Evolutionary conservation across 2,888 invertebrate species (phyloP).

Genomic region (Tanytarsus gracilentus): DNA sequence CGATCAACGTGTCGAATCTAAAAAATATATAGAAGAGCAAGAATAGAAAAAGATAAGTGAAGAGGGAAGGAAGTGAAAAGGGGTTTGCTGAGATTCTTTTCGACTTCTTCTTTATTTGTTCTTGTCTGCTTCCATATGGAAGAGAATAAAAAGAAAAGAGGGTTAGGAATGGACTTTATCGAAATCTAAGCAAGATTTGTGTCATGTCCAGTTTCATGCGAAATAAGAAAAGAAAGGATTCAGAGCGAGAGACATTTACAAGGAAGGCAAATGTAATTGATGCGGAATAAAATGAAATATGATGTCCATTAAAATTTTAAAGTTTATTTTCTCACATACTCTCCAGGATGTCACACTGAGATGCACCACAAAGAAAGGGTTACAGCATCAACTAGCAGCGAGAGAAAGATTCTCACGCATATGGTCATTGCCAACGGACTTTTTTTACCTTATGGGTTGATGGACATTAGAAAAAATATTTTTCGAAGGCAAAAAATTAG

Average conservation of each 20-base stretch:
- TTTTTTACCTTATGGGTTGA: slow-evolving; percentile 11
- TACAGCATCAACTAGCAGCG: not conserved
- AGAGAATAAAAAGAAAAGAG: not conserved
- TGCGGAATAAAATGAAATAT: slow-evolving; percentile 26
- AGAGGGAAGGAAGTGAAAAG: not conserved
- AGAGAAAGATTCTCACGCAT: slow-evolving; percentile 15
- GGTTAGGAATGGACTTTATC: not conserved
- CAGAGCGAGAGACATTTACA: too few relatives aligned
- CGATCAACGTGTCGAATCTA: slow-evolving; percentile 29
- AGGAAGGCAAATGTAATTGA: slow-evolving; percentile 8
- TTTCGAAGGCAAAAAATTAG: not conserved
- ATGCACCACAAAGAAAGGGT: not conserved
- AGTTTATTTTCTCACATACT: slow-evolving; percentile 3
- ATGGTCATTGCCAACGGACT: slow-evolving; percentile 11
- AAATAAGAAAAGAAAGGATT: slow-evolving; percentile 2
- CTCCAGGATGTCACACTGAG: slow-evolving; percentile 19
- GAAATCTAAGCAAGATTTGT: slow-evolving; percentile 20
- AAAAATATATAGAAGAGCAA: slow-evolving; percentile 1
- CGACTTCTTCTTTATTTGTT: not conserved
- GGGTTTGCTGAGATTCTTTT: not conserved
- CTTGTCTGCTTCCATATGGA: not conserved
- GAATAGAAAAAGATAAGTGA: not conserved
- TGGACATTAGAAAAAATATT: not conserved
- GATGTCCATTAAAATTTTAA: slow-evolving; percentile 23
- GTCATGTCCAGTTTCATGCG: not conserved